Conservation (phyloP, 2,888 invertebrate genomes). For the Zaprionus bogoriensis region DNA sequence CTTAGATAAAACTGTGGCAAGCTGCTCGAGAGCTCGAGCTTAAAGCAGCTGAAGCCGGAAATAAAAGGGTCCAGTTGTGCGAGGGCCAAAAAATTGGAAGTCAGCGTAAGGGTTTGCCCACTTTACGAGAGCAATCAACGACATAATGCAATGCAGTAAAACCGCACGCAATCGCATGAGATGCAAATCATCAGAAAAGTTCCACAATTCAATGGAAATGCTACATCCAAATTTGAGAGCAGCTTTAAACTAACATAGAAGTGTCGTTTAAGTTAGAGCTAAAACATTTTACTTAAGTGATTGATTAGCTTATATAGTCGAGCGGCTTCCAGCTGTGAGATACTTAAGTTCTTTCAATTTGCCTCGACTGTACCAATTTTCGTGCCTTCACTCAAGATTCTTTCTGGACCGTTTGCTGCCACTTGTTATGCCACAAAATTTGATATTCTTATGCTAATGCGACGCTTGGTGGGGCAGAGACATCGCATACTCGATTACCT, state of each 20-base stretch:
- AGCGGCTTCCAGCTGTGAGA: too few relatives aligned
- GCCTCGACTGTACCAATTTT: too few relatives aligned
- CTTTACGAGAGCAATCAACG: slow-evolving; percentile 12
- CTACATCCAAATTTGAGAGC: too few relatives aligned
- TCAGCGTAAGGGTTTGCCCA: too few relatives aligned
- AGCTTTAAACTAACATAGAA: too few relatives aligned
- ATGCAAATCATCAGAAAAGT: slow-evolving; percentile 1
- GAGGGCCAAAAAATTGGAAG: neutral
- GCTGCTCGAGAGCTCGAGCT: slow-evolving; percentile 32
- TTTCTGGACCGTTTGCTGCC: too few relatives aligned
- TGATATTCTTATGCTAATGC: slow-evolving; percentile 55
- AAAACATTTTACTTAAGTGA: too few relatives aligned
- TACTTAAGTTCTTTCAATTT: too few relatives aligned
- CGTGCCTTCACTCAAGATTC: too few relatives aligned
- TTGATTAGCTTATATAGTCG: too few relatives aligned
- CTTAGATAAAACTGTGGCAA: slow-evolving; percentile 63
- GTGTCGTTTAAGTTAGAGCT: too few relatives aligned
- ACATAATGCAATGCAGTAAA: slow-evolving; percentile 17
- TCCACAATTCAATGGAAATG: neutral
- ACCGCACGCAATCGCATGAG: slow-evolving; percentile 8
- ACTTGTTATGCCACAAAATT: slow-evolving; percentile 26
- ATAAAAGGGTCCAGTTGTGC: slow-evolving; percentile 15
- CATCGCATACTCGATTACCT: slow-evolving; percentile 64
- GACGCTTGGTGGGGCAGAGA: neutral
- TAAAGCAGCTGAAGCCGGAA: slow-evolving; percentile 32